A percentile compares a stretch with the other conserved stretches of the same genome.
Evolutionary conservation across 2,888 invertebrate species (phyloP).

Genomic region (Phorcus lineatus): DNA sequence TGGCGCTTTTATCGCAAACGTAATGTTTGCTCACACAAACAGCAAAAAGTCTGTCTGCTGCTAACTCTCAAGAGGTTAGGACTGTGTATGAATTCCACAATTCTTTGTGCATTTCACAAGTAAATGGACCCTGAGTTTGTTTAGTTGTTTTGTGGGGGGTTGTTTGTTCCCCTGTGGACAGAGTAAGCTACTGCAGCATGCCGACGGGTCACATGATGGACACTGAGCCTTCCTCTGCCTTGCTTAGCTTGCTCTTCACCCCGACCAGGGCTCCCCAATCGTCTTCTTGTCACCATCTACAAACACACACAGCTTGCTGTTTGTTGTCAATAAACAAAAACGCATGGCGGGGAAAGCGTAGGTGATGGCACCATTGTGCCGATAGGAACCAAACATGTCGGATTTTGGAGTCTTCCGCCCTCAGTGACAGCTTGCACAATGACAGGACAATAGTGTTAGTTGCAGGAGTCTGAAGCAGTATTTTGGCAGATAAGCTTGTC

Average conservation of each 20-base stretch:
- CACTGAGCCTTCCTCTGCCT: conserved; percentile 6
- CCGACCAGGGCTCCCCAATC: background rate
- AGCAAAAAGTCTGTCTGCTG: conserved; percentile 20
- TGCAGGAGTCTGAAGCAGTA: background rate
- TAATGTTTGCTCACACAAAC: conserved; percentile 21
- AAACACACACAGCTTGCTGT: conserved; percentile 11
- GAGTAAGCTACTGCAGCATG: conserved; percentile 17
- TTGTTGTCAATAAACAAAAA: conserved; percentile 23
- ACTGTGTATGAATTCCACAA: conserved; percentile 22
- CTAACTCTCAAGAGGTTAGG: background rate
- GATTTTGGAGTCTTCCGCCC: conserved; percentile 17
- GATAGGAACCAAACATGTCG: conserved; percentile 22
- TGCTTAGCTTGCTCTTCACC: background rate
- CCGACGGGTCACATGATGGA: conserved; percentile 17
- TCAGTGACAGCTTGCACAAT: conserved; percentile 10
- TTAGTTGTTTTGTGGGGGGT: conserved; percentile 22
- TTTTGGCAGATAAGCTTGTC: background rate
- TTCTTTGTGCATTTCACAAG: conserved; percentile 24
- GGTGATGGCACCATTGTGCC: conserved; percentile 18
- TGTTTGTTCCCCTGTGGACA: conserved; percentile 13
- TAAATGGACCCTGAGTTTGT: conserved; percentile 15
- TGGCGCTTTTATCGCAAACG: conserved; percentile 23
- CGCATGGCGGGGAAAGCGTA: conserved; percentile 20
- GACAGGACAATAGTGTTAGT: conserved; percentile 15
- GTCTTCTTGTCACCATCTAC: conserved; percentile 18